Evolutionary conservation across 2,888 invertebrate genomes (phyloP), one percentile per base, ranked within the genome.

Genomic region (Coenonympha glycerion): DNA sequence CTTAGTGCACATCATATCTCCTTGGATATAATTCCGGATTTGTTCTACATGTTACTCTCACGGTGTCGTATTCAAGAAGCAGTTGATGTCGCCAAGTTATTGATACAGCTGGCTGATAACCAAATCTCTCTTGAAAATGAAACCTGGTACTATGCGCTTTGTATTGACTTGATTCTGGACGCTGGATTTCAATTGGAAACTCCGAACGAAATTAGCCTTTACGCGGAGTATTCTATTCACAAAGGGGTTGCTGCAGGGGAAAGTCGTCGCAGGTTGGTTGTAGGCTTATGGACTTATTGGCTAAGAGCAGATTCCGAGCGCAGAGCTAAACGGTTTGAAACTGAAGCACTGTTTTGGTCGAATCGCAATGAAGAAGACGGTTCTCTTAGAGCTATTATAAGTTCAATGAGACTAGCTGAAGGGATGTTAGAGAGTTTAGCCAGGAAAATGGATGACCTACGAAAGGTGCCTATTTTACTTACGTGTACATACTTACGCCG

Each of bases 61-160:
- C 74, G 83, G 15, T 76, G 87, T 56, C 79, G 85, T 40, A 74
- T 90, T 56, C 69, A 76, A 58, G 88, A 89, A 66, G 83, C 89
- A 2, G 67, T 90, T 9, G 87, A 88, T 49, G 64, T 89, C 28
- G 61, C 84, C 28, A 71, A 75, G 36, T 66, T 87, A 49, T 61
- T 85, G 13, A 61, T 76, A 44, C 63, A 65, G 22, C 59, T 81
- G 48, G 61, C 62, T 9, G 63, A 72, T 51, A 66, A 61, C 47
- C 62, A 67, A 48, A 52, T 62, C 36, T 67, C 75, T 9, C 63
- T 71, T 44, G 76, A 74, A 40, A 70, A 69, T 53, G 80, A 85
- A 61, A 79, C 76, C 6, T 89, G 89, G 85, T 91, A 90, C 60
- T 88, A 89, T 58, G 88, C 90, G 0, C 75, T 90, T 26, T 89